Percentiles rank a stretch among this genome's conserved stretches.
phyloP scores from a whole-genome alignment of 2,797 vertebrate genomes.

The Siniperca scherzeri region DNA sequence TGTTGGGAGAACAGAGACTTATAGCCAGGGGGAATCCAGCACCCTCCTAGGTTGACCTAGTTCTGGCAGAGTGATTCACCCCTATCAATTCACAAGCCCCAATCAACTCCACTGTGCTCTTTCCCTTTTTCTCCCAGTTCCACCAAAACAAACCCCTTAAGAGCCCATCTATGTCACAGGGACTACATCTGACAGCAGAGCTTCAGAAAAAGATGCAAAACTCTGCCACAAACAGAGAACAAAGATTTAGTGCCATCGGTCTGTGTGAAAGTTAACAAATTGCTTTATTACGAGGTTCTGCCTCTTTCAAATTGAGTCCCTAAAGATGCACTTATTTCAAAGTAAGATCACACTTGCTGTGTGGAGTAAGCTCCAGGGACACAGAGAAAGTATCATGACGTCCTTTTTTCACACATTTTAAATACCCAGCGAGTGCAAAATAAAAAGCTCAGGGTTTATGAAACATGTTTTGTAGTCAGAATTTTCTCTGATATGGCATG shows the following conservation, averaged over 20 bases:
- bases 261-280: conserved; percentile 55
- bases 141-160: conserved; percentile 62
- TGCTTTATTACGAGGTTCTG: conserved; percentile 65
- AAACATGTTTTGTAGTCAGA: neutral
- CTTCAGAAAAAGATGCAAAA: conserved; percentile 44
- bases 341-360: conserved; percentile 32
- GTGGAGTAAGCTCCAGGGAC: conserved; percentile 35
- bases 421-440: conserved; percentile 14
- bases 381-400: conserved; percentile 19
- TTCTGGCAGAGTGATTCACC: conserved; percentile 81
- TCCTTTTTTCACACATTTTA: conserved; percentile 41
- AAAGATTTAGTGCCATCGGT: conserved; percentile 36
- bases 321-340: conserved; percentile 63
- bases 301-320: conserved; percentile 64
- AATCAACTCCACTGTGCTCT: conserved; percentile 40
- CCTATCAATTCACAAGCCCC: conserved; percentile 76
- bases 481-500: conserved; percentile 9
- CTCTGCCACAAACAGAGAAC: conserved; percentile 42
- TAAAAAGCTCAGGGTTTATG: conserved; percentile 21
- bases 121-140: conserved; percentile 39
- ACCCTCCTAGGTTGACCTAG: conserved; percentile 81
- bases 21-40: conserved; percentile 77
- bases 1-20: conserved; percentile 62
- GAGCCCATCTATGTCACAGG: conserved; percentile 54
- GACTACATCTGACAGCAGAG: conserved; percentile 45